Evolutionary conservation across 2,888 invertebrate species (phyloP).

Genomic region (Strigamia crassipes): DNA sequence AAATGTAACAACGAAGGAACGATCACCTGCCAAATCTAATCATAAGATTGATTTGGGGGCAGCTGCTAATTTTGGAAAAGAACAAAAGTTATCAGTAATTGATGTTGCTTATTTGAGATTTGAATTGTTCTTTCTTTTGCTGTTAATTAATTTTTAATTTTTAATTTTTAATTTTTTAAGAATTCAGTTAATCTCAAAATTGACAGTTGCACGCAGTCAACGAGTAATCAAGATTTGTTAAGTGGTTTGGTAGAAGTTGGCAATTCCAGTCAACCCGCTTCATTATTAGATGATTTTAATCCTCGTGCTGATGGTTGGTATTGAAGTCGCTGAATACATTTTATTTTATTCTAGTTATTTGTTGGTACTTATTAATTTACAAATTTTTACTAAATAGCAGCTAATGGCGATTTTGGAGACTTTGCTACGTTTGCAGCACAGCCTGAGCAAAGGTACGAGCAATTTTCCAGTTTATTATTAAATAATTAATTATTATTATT

Average conservation of each 20-base stretch:
- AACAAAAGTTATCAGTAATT: background rate
- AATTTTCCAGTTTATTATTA: background rate
- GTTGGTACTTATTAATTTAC: background rate
- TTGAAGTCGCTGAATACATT: background rate
- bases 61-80: slow-evolving; percentile 32
- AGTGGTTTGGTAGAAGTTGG: slow-evolving; percentile 44
- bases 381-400: slow-evolving; percentile 41
- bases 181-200: slow-evolving; percentile 43
- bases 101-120: background rate
- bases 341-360: background rate
- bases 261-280: background rate
- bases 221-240: slow-evolving; percentile 45
- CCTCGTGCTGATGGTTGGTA: slow-evolving; percentile 50
- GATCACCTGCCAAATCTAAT: slow-evolving; percentile 22
- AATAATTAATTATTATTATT: too few relatives aligned
- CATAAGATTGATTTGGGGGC: slow-evolving; percentile 46
- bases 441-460: slow-evolving; percentile 25
- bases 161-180: slow-evolving; percentile 44
- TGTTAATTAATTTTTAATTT: slow-evolving; percentile 10
- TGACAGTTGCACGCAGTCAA: slow-evolving; percentile 37
- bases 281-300: slow-evolving; percentile 56
- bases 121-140: background rate
- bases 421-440: slow-evolving; percentile 68
- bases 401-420: slow-evolving; percentile 77
- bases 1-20: background rate